phyloP scores from a whole-genome alignment of 2,113 vertebrate species.

The Megaptera novaeangliae region DNA sequence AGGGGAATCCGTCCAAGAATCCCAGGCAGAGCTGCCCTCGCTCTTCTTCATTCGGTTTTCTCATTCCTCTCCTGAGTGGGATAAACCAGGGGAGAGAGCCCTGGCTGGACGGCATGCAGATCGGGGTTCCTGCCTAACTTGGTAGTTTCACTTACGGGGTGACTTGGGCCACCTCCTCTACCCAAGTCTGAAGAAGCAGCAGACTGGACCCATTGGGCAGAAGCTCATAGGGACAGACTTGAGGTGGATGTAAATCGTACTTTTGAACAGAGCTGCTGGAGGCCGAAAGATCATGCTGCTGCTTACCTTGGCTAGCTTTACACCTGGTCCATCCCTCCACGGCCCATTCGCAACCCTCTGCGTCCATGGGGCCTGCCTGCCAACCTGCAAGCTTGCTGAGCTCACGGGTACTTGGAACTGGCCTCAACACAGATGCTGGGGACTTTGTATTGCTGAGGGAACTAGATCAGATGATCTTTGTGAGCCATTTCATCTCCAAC shows the following conservation, averaged over 20 bases:
- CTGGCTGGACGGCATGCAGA: background rate
- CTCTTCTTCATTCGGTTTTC: background rate
- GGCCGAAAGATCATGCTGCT: background rate
- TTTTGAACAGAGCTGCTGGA: background rate
- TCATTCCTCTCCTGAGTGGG: background rate
- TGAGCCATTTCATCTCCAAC: background rate
- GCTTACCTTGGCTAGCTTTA: no score
- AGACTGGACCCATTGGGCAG: background rate
- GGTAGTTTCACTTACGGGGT: background rate
- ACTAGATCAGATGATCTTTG: background rate
- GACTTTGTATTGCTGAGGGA: background rate
- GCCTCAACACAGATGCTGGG: background rate
- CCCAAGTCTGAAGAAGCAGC: background rate
- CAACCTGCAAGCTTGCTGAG: background rate
- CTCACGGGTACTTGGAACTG: background rate
- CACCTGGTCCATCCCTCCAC: rapidly evolving
- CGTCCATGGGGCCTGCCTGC: background rate
- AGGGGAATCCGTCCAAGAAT: background rate
- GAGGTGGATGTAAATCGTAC: background rate
- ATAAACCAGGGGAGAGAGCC: background rate
- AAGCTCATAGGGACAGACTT: background rate
- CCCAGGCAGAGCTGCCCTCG: background rate
- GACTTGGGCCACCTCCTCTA: background rate
- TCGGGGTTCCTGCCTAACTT: background rate
- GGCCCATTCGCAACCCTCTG: background rate